Conservation (phyloP, 2,888 invertebrate genomes). For the Lepidocyrtoides sp. region DNA sequence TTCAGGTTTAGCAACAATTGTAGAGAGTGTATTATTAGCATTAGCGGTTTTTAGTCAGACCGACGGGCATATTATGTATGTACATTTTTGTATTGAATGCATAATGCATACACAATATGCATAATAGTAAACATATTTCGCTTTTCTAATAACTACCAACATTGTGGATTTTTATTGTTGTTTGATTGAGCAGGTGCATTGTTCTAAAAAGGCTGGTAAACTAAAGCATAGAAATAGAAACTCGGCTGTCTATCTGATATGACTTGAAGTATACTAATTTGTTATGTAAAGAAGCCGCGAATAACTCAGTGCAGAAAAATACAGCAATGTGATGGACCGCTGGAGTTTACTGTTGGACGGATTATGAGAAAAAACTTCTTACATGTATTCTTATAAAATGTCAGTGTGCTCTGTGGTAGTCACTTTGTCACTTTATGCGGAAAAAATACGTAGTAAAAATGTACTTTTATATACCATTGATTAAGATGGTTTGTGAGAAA, state of each 20-base stretch:
- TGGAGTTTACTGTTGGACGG: slow-evolving; percentile 42
- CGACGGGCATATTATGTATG: neutral
- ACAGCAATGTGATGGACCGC: neutral
- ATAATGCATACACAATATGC: too few relatives aligned
- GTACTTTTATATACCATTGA: too few relatives aligned
- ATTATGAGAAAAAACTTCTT: slow-evolving; percentile 10
- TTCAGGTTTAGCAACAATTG: neutral
- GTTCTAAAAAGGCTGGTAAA: neutral
- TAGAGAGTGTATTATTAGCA: neutral
- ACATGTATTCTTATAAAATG: neutral
- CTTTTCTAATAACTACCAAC: too few relatives aligned
- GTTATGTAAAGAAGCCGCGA: neutral
- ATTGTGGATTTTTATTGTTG: neutral
- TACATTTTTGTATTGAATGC: neutral
- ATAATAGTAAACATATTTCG: too few relatives aligned
- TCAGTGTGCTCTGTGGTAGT: neutral
- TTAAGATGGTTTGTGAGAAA: too few relatives aligned
- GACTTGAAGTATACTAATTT: too few relatives aligned
- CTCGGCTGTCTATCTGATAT: too few relatives aligned
- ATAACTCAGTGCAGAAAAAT: too few relatives aligned
- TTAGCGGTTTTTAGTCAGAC: slow-evolving; percentile 7
- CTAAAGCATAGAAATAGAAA: too few relatives aligned
- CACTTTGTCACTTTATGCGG: too few relatives aligned
- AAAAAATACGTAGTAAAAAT: too few relatives aligned
- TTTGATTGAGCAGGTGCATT: slow-evolving; percentile 2